Percentiles rank a stretch among this genome's conserved stretches.
These are phyloP conservation scores for Kryptolebias ocellatus DNA, from an alignment of 2,797 vertebrate species.

Conservation along the genomic window DNA sequence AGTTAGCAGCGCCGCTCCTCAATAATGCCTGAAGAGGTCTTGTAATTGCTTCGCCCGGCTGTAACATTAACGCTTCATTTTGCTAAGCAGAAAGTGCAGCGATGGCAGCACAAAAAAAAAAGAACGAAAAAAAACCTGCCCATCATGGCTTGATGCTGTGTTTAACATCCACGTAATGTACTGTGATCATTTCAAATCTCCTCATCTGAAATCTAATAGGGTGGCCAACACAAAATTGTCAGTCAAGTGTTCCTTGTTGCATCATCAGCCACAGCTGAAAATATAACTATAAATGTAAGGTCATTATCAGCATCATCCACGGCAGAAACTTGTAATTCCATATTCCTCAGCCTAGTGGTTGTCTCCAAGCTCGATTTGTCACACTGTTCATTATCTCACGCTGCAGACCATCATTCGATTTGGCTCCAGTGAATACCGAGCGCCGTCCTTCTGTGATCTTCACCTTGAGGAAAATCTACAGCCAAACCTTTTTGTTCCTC, in stretches of 20 bases:
- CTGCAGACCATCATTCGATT: conserved; percentile 40
- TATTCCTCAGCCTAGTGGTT: neutral
- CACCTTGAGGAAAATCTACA: conserved; percentile 46
- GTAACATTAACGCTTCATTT: conserved; percentile 50
- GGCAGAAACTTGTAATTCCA: conserved; percentile 18
- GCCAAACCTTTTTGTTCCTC: conserved; percentile 28
- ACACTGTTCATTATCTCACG: conserved; percentile 48
- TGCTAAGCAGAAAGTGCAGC: conserved; percentile 41
- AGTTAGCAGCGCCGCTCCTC: conserved; percentile 55
- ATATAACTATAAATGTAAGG: conserved; percentile 3
- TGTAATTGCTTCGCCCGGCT: conserved; percentile 63
- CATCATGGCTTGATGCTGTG: conserved; percentile 34
- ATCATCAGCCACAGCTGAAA: conserved; percentile 1
- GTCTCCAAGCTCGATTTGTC: conserved; percentile 32
- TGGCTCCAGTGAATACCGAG: conserved; percentile 26
- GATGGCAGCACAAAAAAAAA: conserved; percentile 17
- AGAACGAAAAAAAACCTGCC: neutral
- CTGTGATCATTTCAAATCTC: conserved; percentile 25
- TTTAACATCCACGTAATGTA: conserved; percentile 46
- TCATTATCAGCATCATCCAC: conserved; percentile 11
- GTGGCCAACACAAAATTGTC: conserved; percentile 17
- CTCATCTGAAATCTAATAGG: conserved; percentile 18
- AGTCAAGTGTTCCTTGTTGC: conserved; percentile 27
- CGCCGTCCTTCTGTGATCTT: conserved; percentile 40
- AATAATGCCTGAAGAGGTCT: conserved; percentile 62